Evolutionary conservation across 2,797 vertebrate species (phyloP), one percentile per base, ranked within the genome.

Genomic region (Bovichtus diacanthus): DNA sequence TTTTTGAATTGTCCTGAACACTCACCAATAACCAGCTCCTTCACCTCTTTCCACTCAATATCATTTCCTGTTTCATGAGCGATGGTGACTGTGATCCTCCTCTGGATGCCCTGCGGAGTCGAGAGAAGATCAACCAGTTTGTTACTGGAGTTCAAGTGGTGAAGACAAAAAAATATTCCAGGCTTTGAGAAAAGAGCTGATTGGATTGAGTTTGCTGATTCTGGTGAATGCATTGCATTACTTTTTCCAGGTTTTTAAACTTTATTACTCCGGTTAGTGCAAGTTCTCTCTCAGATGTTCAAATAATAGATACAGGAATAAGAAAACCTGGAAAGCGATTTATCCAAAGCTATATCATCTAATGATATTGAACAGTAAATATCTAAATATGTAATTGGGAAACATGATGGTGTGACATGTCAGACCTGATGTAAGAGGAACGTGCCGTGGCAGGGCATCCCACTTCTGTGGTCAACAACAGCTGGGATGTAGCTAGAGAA

Each of bases 1-100:
- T 2, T 44, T 46, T 56, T 21, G 3, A 27, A 2, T 19, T 41
- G 21, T 34, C 19, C 0, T 59, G 4, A 23, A 53, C 31, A 84
- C 97, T 96, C 92, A 99, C 98, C 98, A 54, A 99, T 97, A 62
- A 99, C 98, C 53, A 99, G 95, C 93, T 99, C 98, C 38, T 97
- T 97, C 64, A 99, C 97, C 93, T 99, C 98, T 88, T 98, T 98
- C 98, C 98, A 99, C 90, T 94, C 96, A 58, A 99, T 95, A 43
- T 99, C 96, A 86, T 95, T 96, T 82, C 97, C 97, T 0, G 97
- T 97, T 92, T 99, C 98, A 0, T 99, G 97, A 80, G 98, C 96
- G 60, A 99, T 94, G 0, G 97, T 99, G 49, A 99, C 97, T 0
- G 97, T 96, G 90, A 99, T 98, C 86, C 98, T 97, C 84, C 98